Percentiles rank a stretch among this genome's conserved stretches.
These are phyloP conservation scores for Apoderus coryli DNA, from an alignment of 2,888 invertebrate species.

Conservation along the genomic window DNA sequence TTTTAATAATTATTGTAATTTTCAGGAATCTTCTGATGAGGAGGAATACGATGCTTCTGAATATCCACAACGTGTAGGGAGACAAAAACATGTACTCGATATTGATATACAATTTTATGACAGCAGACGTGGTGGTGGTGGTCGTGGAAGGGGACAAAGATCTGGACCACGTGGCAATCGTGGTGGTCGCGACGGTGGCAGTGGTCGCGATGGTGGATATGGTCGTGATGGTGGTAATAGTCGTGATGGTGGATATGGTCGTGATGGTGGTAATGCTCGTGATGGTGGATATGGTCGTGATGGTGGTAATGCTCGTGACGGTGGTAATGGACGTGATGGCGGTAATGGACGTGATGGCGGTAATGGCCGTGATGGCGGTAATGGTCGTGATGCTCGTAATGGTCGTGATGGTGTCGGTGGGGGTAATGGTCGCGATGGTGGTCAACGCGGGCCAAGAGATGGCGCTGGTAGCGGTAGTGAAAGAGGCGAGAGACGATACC, in stretches of 20 bases:
- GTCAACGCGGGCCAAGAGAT: conserved; percentile 16
- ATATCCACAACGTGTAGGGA: conserved; percentile 74
- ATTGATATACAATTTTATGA: conserved; percentile 83
- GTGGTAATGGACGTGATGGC: conserved; percentile 18
- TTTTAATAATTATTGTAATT: no score
- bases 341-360: conserved; percentile 27
- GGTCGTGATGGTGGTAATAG: conserved; percentile 27
- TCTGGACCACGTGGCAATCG: conserved; percentile 35
- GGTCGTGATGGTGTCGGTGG: conserved; percentile 21
- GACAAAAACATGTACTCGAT: conserved; percentile 72
- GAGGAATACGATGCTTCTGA: conserved; percentile 59
- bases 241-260: conserved; percentile 24
- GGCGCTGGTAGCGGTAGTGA: conserved; percentile 18
- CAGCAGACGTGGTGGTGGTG: conserved; percentile 55
- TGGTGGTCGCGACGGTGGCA: conserved; percentile 31
- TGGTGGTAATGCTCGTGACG: conserved; percentile 25
- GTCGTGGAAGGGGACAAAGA: conserved; percentile 42
- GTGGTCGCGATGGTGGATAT: conserved; percentile 25
- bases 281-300: conserved; percentile 21
- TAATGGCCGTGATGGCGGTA: conserved; percentile 20
- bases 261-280: conserved; percentile 23
- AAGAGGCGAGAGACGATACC: conserved; percentile 20
- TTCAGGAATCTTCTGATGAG: conserved; percentile 28
- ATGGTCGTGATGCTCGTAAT: conserved; percentile 28
- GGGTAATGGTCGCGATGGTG: conserved; percentile 28